These are phyloP conservation scores for Rhea pennata DNA, from an alignment of 2,113 vertebrate species.

Conservation along the genomic window DNA sequence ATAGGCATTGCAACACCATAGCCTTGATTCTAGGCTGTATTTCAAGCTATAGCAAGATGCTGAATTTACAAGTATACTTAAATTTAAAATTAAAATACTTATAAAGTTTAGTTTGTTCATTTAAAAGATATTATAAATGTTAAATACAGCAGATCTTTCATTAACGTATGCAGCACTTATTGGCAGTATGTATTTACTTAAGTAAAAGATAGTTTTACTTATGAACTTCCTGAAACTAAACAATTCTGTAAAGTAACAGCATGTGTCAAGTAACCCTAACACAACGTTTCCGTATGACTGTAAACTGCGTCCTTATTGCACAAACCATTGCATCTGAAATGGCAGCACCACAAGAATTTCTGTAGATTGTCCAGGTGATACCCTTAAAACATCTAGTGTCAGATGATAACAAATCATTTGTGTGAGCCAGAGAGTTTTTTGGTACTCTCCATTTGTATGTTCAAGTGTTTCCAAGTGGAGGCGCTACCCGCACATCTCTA, in stretches of 20 bases:
- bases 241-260: background rate
- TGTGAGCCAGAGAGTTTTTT: rapidly evolving
- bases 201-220: background rate
- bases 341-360: background rate
- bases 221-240: background rate
- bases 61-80: background rate
- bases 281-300: rapidly evolving
- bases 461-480: background rate
- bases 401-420: background rate
- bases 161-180: rapidly evolving
- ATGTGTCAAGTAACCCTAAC: too few species aligned
- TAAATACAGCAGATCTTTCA: background rate
- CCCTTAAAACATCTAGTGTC: rapidly evolving
- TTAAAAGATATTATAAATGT: background rate
- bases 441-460: background rate
- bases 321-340: rapidly evolving
- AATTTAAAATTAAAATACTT: background rate
- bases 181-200: background rate
- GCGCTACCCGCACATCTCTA: rapidly evolving
- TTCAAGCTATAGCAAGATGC: background rate
- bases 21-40: too few species aligned
- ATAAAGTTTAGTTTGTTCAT: background rate
- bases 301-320: background rate
- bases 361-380: rapidly evolving
- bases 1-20: background rate